Evolutionary conservation across 2,888 invertebrate genomes (phyloP).

Genomic region (Anticlea derivata): DNA sequence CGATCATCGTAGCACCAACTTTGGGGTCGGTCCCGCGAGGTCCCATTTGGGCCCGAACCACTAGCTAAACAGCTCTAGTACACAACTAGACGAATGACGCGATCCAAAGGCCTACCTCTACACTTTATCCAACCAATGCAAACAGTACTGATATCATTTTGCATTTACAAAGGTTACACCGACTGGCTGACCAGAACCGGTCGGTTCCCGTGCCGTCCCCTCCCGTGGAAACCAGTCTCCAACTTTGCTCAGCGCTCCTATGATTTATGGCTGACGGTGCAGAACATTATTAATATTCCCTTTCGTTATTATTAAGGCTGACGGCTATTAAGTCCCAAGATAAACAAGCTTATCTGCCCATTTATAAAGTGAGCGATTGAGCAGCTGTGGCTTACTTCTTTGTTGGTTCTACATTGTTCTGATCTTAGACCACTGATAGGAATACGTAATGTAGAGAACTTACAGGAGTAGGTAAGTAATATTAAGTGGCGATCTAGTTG

Average conservation of each 20-base stretch:
- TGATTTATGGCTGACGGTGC: slow-evolving; percentile 39
- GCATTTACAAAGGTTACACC: too few species aligned
- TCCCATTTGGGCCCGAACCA: too few species aligned
- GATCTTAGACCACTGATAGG: not conserved
- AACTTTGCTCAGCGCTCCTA: slow-evolving; percentile 42
- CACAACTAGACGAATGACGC: too few species aligned
- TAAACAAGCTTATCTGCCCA: slow-evolving; percentile 41
- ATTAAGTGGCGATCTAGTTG: too few species aligned
- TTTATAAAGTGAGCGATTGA: slow-evolving; percentile 29
- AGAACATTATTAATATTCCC: slow-evolving; percentile 39
- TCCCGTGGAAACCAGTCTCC: slow-evolving; percentile 8
- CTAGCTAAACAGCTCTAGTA: too few species aligned
- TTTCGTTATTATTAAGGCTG: slow-evolving; percentile 35
- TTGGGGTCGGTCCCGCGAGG: too few species aligned
- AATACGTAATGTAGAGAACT: not conserved
- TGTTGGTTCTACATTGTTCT: slow-evolving; percentile 5
- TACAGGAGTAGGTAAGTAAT: too few species aligned
- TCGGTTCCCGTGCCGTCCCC: not conserved
- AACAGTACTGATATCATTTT: too few species aligned
- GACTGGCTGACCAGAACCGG: too few species aligned
- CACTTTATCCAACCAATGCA: too few species aligned
- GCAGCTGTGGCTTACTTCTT: slow-evolving; percentile 17
- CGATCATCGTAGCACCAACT: too few species aligned
- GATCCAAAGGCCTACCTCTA: too few species aligned
- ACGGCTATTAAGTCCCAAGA: slow-evolving; percentile 42